These are phyloP conservation scores for Tokudaia tokunoshimensis DNA, from an alignment of 2,797 vertebrate genomes.

Conservation along the genomic window DNA sequence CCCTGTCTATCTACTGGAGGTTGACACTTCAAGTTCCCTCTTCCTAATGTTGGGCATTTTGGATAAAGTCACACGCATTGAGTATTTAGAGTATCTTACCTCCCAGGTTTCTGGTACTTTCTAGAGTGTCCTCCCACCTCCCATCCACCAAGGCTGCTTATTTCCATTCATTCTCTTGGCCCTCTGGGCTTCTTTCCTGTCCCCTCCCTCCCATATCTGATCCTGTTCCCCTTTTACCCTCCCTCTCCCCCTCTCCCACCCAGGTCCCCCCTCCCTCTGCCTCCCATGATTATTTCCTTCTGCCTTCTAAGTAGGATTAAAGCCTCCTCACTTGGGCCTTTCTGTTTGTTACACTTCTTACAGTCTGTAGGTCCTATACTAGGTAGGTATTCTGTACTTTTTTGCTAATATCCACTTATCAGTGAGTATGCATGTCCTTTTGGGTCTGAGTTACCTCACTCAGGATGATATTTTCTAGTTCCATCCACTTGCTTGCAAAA, in stretches of 20 bases:
- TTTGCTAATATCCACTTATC: background rate
- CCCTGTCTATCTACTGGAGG: background rate
- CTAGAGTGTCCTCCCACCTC: no score
- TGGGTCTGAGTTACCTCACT: background rate
- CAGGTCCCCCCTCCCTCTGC: background rate
- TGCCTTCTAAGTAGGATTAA: background rate
- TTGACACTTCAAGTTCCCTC: background rate
- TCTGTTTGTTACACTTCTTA: background rate
- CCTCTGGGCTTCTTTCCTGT: background rate
- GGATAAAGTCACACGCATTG: background rate
- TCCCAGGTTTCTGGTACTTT: background rate
- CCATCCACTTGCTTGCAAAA: background rate
- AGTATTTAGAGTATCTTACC: background rate
- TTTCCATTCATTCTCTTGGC: background rate
- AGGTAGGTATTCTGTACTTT: background rate
- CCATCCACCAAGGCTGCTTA: background rate
- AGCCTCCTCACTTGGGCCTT: background rate
- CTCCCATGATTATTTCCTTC: background rate
- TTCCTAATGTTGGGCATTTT: background rate
- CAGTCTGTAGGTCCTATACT: background rate
- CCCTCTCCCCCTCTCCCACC: background rate
- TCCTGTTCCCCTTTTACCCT: background rate
- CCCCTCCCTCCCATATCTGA: background rate
- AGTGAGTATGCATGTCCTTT: background rate
- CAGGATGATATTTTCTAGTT: background rate